These are phyloP conservation scores for Panagrolaimus sp. DNA, from an alignment of 1,140 invertebrate species.

Conservation along the genomic window DNA sequence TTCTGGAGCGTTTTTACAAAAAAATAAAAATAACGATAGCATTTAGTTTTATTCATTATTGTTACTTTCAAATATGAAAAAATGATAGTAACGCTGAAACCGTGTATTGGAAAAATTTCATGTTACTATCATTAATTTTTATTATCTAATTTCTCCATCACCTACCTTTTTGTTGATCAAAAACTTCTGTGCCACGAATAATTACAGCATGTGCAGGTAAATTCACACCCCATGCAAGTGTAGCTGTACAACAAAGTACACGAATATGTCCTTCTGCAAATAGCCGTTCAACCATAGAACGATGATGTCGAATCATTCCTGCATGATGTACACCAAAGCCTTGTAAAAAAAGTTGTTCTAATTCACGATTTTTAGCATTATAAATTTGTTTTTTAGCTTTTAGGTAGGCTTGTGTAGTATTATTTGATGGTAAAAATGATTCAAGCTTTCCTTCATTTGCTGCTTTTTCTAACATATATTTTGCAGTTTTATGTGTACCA, in stretches of 20 bases:
- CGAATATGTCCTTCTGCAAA: slow-evolving; percentile 82
- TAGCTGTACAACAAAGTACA: slow-evolving; percentile 91
- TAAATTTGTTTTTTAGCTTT: slow-evolving; percentile 39
- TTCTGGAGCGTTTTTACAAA: too few species aligned
- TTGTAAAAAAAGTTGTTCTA: slow-evolving; percentile 69
- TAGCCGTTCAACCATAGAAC: slow-evolving; percentile 76
- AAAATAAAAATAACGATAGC: too few species aligned
- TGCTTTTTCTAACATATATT: slow-evolving; percentile 70
- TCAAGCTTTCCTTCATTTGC: slow-evolving; percentile 52
- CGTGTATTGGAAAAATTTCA: too few species aligned
- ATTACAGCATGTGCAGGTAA: slow-evolving; percentile 94
- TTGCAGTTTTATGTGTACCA: slow-evolving; percentile 81
- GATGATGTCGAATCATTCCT: slow-evolving; percentile 78
- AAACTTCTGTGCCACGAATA: slow-evolving; percentile 93
- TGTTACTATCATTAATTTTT: too few species aligned
- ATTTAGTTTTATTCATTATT: too few species aligned
- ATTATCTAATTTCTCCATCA: too few species aligned
- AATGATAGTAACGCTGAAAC: too few species aligned
- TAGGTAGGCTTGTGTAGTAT: slow-evolving; percentile 55
- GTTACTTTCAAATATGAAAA: too few species aligned
- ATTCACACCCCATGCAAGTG: slow-evolving; percentile 98
- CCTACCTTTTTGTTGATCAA: slow-evolving; percentile 90
- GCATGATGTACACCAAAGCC: slow-evolving; percentile 95
- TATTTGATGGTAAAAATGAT: slow-evolving; percentile 66
- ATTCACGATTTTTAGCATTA: slow-evolving; percentile 59